Evolutionary conservation across 2,888 invertebrate species (phyloP).

Genomic region (Cenopis cana): DNA sequence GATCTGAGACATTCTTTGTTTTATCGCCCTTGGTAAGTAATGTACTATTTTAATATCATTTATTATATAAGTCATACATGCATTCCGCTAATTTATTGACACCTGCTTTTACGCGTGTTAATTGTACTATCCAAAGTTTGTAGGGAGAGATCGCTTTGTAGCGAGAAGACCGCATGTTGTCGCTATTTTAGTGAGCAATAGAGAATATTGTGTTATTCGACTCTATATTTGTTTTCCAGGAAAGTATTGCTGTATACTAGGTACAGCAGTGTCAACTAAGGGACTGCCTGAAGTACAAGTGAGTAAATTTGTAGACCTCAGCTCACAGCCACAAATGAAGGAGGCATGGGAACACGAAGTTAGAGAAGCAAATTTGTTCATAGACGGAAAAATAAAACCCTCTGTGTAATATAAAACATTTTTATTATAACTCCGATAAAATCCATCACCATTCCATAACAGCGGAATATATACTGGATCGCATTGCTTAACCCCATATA

Average conservation of each 20-base stretch:
- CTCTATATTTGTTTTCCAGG: slow-evolving; percentile 57
- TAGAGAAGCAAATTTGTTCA: slow-evolving; percentile 66
- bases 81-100: too few relatives aligned
- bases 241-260: slow-evolving; percentile 77
- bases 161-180: too few relatives aligned
- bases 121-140: too few relatives aligned
- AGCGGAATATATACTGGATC: slow-evolving; percentile 19
- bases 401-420: slow-evolving; percentile 48
- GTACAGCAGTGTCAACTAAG: slow-evolving; percentile 70
- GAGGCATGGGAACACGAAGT: slow-evolving; percentile 74
- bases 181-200: background rate
- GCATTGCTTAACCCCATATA: slow-evolving; percentile 15
- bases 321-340: slow-evolving; percentile 67
- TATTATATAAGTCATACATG: too few relatives aligned
- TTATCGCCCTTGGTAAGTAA: too few relatives aligned
- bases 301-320: slow-evolving; percentile 72
- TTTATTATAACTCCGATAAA: slow-evolving; percentile 34
- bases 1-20: too few relatives aligned
- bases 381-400: slow-evolving; percentile 67
- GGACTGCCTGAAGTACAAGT: slow-evolving; percentile 76
- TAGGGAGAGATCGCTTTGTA: too few relatives aligned
- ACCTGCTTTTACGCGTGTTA: too few relatives aligned
- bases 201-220: background rate
- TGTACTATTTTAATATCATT: too few relatives aligned
- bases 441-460: slow-evolving; percentile 37